Percentiles rank a stretch among this genome's conserved stretches.
These are phyloP conservation scores for Cosmopolites sordidus DNA, from an alignment of 2,888 invertebrate genomes.

Conservation along the genomic window DNA sequence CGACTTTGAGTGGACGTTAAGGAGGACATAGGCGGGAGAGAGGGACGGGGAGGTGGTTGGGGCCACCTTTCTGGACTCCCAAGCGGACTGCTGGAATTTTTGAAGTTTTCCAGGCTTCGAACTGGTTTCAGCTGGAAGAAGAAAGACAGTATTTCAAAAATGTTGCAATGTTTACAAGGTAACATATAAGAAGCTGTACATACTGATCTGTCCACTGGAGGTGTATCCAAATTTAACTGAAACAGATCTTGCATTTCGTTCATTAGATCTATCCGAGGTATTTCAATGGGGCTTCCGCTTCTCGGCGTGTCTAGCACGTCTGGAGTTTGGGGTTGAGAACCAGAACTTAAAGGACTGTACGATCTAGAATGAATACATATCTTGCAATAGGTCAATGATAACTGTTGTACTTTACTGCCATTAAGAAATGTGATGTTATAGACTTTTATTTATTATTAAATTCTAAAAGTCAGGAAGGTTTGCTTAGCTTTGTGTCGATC, in stretches of 20 bases:
- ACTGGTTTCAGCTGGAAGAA: slow-evolving; percentile 57
- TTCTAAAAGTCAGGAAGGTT: too few species aligned
- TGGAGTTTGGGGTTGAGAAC: slow-evolving; percentile 54
- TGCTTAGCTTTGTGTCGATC: too few species aligned
- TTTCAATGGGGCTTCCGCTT: slow-evolving; percentile 47
- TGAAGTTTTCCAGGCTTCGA: slow-evolving; percentile 58
- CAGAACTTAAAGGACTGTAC: slow-evolving; percentile 48
- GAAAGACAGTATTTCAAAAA: background rate
- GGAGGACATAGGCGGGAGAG: slow-evolving; percentile 14
- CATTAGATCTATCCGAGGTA: slow-evolving; percentile 58
- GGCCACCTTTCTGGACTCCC: slow-evolving; percentile 43
- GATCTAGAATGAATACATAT: slow-evolving; percentile 42
- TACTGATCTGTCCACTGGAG: slow-evolving; percentile 63
- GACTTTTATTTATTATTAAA: too few species aligned
- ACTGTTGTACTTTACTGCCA: too few species aligned
- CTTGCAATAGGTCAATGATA: too few species aligned
- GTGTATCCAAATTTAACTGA: slow-evolving; percentile 50
- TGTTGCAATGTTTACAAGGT: too few species aligned
- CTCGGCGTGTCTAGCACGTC: slow-evolving; percentile 49
- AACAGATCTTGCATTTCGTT: slow-evolving; percentile 63
- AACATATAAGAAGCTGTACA: slow-evolving; percentile 39
- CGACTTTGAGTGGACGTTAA: slow-evolving; percentile 39
- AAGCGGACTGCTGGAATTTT: slow-evolving; percentile 38
- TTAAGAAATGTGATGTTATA: too few species aligned
- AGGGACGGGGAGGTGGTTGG: slow-evolving; percentile 32